These are phyloP conservation scores for Chrosomus eos DNA, from an alignment of 2,797 vertebrate species.

Conservation along the genomic window DNA sequence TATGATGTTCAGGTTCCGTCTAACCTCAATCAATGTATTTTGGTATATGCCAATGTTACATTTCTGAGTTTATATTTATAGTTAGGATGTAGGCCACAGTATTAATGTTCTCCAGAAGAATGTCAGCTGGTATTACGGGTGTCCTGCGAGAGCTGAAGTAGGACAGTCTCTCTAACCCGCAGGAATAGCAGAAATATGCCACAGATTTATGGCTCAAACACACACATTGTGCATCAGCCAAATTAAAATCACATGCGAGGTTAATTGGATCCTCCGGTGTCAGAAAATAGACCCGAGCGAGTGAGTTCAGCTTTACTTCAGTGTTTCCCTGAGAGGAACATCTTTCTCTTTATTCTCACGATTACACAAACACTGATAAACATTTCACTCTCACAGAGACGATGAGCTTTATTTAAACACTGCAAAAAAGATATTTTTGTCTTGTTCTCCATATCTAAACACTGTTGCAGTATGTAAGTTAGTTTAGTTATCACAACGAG, in stretches of 20 bases:
- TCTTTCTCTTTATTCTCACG: background rate
- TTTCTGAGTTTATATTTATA: constrained; percentile 18
- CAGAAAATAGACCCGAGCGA: constrained; percentile 47
- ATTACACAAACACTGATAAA: background rate
- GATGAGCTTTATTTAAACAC: background rate
- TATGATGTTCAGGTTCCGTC: background rate
- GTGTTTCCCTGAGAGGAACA: background rate
- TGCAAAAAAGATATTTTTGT: background rate
- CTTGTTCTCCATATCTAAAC: background rate
- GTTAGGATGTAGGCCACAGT: constrained; percentile 73
- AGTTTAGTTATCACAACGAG: too few species aligned
- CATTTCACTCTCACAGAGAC: background rate
- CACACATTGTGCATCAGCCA: constrained; percentile 60
- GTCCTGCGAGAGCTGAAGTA: constrained; percentile 75
- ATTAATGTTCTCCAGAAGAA: constrained; percentile 74
- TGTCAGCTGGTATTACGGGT: constrained; percentile 68
- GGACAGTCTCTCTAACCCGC: constrained; percentile 64
- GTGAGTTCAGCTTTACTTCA: background rate
- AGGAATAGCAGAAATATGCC: constrained; percentile 69
- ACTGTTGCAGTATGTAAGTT: too few species aligned
- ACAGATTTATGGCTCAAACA: constrained; percentile 65
- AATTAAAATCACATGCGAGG: constrained; percentile 61
- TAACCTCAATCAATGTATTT: background rate
- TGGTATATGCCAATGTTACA: constrained; percentile 13
- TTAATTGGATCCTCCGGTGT: constrained; percentile 57